Base-by-base conservation (phyloP, 2,113 vertebrate genomes). In the Triplophysa siluroides region DNA sequence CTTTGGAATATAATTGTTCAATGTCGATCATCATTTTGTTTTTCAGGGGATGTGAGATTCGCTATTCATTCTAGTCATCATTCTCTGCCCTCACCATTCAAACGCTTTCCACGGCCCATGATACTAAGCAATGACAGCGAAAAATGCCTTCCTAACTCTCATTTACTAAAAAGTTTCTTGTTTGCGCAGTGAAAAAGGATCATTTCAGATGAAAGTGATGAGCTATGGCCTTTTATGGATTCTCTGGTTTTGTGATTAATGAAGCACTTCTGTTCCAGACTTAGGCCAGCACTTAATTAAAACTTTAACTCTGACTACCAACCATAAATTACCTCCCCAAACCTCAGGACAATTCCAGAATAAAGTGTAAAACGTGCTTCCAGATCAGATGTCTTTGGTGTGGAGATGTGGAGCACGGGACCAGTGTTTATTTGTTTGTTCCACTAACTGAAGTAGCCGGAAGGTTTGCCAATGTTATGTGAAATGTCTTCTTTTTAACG, bases 251-350 rank as follows among this genome's bases (percentile, higher is more conserved):
- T 56, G 77, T 89, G 89, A 91, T 90, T 90, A 91, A 91, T 90
- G 86, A 88, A 87, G 82, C 88, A 70, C 79, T 90, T 88, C 86
- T 74, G 79, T 90, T 85, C 85, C 76, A 67, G 80, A 85, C 83
- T 82, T 81, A 50, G 87, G 56, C 83, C 87, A 66, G 83, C 84
- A 87, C 88, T 88, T 91, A 89, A 91, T 92, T 91, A 90, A 92
- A 91, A 84, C 81, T 88, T 87, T 52, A 81, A 80, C 24, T 54
- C 66, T 87, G 87, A 88, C 86, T 86, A 87, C 86, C 72, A 88
- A 88, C 90, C 89, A 88, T 90, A 89, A 90, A 90, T 89, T 85
- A 90, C 84, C 80, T 86, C 61, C 86, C 52, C 66, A 81, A 85
- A 87, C 82, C 88, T 82, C 19, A 75, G 84, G 87, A 84, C 83